Base-by-base conservation (phyloP, 1,140 invertebrate species). In the Penaeus indicus region DNA sequence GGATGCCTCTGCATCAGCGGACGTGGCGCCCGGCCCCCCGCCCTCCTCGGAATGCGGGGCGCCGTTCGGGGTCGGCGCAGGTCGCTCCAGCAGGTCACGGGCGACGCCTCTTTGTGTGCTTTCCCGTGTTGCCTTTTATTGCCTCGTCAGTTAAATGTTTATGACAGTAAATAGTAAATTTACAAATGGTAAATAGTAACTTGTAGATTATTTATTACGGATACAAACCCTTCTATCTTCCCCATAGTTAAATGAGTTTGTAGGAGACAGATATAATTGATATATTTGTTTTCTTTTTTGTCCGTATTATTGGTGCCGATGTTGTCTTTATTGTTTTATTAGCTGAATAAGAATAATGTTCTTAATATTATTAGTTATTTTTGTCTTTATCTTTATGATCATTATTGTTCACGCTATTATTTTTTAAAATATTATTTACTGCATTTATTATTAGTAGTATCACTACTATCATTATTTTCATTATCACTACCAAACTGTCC, bases 331-430 rank as follows among this genome's bases (percentile, higher is more conserved):
- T 47, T 47, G 47, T 47, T 47, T 47, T 13, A 13, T 47, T 47
- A 5, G 7, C 11, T 2, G 47, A 47, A 5, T 47, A 47, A 7
- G 11, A 4, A 10, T 13, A 47, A 47, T 47, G 11, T 47, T 47
- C 7, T 47, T 10, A 69, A 18, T 27, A 42, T n/a, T 32, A 16
- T 32, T 11, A n/a, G 27, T 69, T 69, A 69, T 69, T n/a, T n/a
- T n/a, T 79, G 42, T 79, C 42, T 32, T 79, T 79, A 79, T 79
- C 42, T 27, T 79, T 42, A 79, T 79, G 16, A 80, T 80, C n/a
- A 80, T 80, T 80, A 54, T 80, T 80, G 54, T 80, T 18, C 8
- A 60, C 19, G 54, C 47, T 80, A 79, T 79, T 79, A 79, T 80
- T 80, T 54, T 1, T 1, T 54, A 54, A 54, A 54, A 60, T 80